Evolutionary conservation across 2,888 invertebrate genomes (phyloP), one percentile per base, ranked within the genome.

Genomic region (Capitulum mitella): DNA sequence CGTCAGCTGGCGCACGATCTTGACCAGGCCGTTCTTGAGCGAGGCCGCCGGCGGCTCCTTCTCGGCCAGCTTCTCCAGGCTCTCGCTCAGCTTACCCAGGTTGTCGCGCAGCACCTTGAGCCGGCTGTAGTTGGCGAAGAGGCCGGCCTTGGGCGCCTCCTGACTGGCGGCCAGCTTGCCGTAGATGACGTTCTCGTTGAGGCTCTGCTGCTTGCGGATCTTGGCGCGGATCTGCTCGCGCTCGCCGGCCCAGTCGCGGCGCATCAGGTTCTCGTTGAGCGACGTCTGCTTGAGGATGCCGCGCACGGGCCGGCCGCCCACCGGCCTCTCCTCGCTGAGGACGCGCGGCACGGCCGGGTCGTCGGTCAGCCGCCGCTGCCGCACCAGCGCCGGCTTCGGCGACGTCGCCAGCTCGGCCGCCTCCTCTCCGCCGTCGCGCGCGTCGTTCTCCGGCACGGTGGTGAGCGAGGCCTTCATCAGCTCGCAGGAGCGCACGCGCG

Each of bases 241-340:
- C 80, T 83, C 79, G 79, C 83, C 78, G 43, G 83, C 83, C 77
- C 82, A 80, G 77, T 83, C 82, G 40, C 83, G 83, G 84, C 90
- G 93, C 79, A 95, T 90, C 80, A 94, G 90, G 80, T 95, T 93
- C 85, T 95, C 95, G 84, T 95, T 94, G 26, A 95, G 87, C 14
- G 94, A 94, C 37, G 94, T 93, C 86, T 95, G 95, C 84, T 95
- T 95, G 85, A 93, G 93, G 82, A 95, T 70, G 5, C 70, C 70
- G 70, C 70, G 70, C 70, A 40, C 40, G 8, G 40, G 40, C 10
- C 70, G 37, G 6, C 26, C 10, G 8, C 26, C 19, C 40, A 26
- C 8, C 6, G 70, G 70, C 40, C 5, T 5, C 70, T 70, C 70
- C 26, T 70, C 70, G 26, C 70, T 70, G 40, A 6, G 40, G 6